These are phyloP conservation scores for Dendrolimus kikuchii DNA, from an alignment of 1,140 invertebrate species.

Conservation along the genomic window DNA sequence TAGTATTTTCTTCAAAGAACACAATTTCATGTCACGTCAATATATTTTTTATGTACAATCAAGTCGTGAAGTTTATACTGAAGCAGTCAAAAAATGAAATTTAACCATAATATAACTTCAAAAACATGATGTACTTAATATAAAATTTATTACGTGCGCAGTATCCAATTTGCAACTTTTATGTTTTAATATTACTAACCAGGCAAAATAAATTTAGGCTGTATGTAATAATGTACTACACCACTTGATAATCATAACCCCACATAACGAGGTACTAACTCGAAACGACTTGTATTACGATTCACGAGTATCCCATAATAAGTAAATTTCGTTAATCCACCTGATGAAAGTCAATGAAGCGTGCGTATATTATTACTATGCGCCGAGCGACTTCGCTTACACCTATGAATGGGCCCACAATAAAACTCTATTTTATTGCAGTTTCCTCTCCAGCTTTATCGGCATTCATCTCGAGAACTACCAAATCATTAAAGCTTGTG, in stretches of 20 bases:
- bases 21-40: background rate
- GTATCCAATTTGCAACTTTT: conserved; percentile 16
- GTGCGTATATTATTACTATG: conserved; percentile 29
- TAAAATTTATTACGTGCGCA: conserved; percentile 13
- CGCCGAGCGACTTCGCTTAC: conserved; percentile 19
- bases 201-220: conserved; percentile 12
- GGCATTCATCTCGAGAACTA: conserved; percentile 57
- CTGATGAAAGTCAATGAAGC: conserved; percentile 11
- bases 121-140: conserved; percentile 13
- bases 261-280: conserved; percentile 10
- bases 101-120: conserved; percentile 12
- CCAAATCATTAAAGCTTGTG: conserved; percentile 61
- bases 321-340: conserved; percentile 3
- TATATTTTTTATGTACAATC: background rate
- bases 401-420: conserved; percentile 33
- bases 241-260: conserved; percentile 16
- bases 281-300: conserved; percentile 3
- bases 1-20: too few relatives aligned
- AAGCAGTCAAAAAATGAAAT: background rate
- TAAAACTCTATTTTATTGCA: conserved; percentile 58
- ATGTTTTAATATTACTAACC: conserved; percentile 10
- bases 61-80: conserved; percentile 5
- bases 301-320: too few relatives aligned
- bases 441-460: conserved; percentile 54
- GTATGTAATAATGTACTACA: conserved; percentile 10